Base-by-base conservation (phyloP, 2,888 invertebrate genomes). In the Tenodera sinensis region DNA sequence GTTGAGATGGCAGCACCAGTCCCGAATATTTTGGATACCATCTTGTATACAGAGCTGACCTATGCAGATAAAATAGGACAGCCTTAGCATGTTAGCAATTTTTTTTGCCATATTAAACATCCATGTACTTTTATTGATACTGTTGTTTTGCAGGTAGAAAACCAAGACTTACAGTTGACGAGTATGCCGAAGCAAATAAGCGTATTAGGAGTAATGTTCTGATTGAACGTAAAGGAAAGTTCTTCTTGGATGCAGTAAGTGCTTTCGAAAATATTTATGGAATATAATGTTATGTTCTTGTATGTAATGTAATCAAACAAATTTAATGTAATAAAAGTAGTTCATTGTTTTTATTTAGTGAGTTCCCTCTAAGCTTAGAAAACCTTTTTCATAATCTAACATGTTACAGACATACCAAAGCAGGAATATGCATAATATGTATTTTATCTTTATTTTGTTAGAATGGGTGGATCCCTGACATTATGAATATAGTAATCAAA, bases 161-260 rank as follows among this genome's bases (percentile, higher is more conserved):
- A 25, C 12, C 25, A 0, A 82, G 34, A 8, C n/a, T 87, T 8
- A 87, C n/a, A 27, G 14, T 20, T 12, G 83, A 34, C 27, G 82
- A 87, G 12, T 87, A 87, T 87, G 87, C 83, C 25, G 34, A 28
- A 42, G 14, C 83, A 81, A 87, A 14, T 14, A 87, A 83, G 82
- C 34, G 14, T 15, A 34, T 83, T 20, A 12, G 82, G n/a, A 82
- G 34, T 34, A 30, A 42, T 87, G 87, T 87, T 30, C 14, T 87
- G 25, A 87, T 87, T 28, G 71, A 83, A 34, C 83, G 83, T 12
- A 9, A 82, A 25, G 87, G 82, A 34, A 83, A 34, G 27, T 30
- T 87, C 25, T 87, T 82, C 27, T 42, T 34, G n/a, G 30, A 83
- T 34, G 87, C 87, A 82, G 87, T 87, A 30, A 87, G 87, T 87